Evolutionary conservation across 2,888 invertebrate genomes (phyloP).

Genomic region (Coelinius sp.): DNA sequence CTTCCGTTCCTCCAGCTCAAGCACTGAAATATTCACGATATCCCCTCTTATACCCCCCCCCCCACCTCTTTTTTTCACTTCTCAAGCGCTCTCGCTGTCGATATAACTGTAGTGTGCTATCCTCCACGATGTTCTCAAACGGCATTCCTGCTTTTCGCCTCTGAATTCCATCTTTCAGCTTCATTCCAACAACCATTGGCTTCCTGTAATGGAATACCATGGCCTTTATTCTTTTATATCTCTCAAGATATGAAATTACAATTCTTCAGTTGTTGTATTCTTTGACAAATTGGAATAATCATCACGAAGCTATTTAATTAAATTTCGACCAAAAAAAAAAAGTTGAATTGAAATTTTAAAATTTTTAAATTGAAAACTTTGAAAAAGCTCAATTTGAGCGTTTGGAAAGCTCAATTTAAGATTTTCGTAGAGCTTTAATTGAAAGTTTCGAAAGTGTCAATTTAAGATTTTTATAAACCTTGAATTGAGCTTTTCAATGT

Average conservation of each 20-base stretch:
- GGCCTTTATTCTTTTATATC: not conserved
- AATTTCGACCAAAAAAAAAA: not conserved
- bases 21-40: constrained; percentile 49
- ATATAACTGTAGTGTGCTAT: not conserved
- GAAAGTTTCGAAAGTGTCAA: no score
- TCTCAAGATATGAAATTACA: not conserved
- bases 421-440: no score
- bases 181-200: not conserved
- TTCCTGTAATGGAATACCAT: not conserved
- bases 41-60: constrained; percentile 35
- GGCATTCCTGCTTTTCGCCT: not conserved
- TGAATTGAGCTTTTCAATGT: no score
- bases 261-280: not conserved
- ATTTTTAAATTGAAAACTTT: no score
- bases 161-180: constrained; percentile 4
- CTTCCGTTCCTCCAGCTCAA: constrained; percentile 28
- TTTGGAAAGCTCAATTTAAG: no score
- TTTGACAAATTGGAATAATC: not conserved
- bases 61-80: constrained; percentile 26
- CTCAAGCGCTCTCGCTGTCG: constrained; percentile 24
- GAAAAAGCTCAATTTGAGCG: no score
- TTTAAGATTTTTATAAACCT: no score
- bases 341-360: no score
- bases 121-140: constrained; percentile 4
- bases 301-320: not conserved